A percentile compares a stretch with the other conserved stretches of the same genome.
phyloP scores from a whole-genome alignment of 37 sponge, comb jelly and placozoan genomes.

The Beroe forskalii region DNA sequence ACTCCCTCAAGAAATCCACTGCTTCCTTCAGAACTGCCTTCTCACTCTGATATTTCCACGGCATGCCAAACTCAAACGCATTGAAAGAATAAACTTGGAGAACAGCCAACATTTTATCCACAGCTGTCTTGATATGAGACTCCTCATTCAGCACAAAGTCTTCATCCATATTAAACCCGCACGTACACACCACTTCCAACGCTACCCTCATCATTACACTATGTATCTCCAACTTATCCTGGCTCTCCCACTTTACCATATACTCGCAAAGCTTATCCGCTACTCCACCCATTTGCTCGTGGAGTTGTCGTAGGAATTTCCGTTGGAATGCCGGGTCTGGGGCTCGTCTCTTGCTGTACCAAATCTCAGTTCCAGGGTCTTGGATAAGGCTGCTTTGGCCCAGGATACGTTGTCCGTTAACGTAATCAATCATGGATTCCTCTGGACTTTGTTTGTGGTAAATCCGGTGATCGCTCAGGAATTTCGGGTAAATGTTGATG shows the following conservation, averaged over 20 bases:
- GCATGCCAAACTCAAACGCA: neutral
- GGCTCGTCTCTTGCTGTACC: neutral
- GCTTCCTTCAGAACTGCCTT: neutral
- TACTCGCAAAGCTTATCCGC: neutral
- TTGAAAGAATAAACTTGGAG: neutral
- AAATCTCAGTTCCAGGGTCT: slow-evolving; percentile 6
- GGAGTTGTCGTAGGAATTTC: neutral
- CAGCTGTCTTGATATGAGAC: neutral
- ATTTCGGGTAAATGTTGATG: neutral
- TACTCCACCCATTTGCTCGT: neutral
- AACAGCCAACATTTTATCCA: neutral
- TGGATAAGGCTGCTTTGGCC: neutral
- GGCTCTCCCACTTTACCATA: neutral
- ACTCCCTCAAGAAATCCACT: neutral
- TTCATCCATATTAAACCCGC: neutral
- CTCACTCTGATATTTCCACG: neutral
- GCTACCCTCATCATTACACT: neutral
- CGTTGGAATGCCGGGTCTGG: slow-evolving; percentile 15
- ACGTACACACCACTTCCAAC: neutral
- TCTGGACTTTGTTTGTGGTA: neutral
- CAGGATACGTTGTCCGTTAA: neutral
- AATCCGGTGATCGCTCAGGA: neutral
- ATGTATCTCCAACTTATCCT: neutral
- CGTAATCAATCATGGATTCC: neutral
- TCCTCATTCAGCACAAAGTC: neutral